These are phyloP conservation scores for Megalops cyprinoides DNA, from an alignment of 2,797 vertebrate genomes.

Conservation along the genomic window DNA sequence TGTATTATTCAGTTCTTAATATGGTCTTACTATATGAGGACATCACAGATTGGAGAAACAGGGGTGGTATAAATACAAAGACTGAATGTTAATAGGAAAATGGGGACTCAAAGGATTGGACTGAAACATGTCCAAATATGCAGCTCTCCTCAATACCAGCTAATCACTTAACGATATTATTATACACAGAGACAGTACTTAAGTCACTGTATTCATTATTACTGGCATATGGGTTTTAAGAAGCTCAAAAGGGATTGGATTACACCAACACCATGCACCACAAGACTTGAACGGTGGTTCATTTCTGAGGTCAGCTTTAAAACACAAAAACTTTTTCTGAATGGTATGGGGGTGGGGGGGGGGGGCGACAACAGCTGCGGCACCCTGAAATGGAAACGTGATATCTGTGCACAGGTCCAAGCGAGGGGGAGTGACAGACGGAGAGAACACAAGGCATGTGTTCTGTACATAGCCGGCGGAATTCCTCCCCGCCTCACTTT, in stretches of 20 bases:
- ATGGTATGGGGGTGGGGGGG: background rate
- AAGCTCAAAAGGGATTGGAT: background rate
- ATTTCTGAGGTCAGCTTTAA: background rate
- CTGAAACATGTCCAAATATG: background rate
- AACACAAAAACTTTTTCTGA: slow-evolving; percentile 3
- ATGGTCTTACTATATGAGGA: background rate
- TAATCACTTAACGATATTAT: background rate
- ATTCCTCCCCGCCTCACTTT: slow-evolving; percentile 11
- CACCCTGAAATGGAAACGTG: background rate
- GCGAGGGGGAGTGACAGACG: background rate
- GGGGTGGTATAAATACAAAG: no score
- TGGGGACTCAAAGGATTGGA: background rate
- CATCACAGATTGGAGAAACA: no score
- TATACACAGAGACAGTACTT: background rate
- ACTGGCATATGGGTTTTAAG: background rate
- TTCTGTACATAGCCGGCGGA: background rate
- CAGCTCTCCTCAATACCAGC: background rate
- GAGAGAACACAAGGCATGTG: background rate
- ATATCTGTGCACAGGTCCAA: background rate
- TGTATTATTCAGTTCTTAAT: no score
- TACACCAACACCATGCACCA: background rate
- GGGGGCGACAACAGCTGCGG: background rate
- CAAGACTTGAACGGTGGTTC: background rate
- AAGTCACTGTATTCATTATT: background rate
- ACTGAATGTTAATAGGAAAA: background rate